These are phyloP conservation scores for Oncorhynchus kisutch DNA, from an alignment of 2,113 vertebrate genomes.

Conservation along the genomic window DNA sequence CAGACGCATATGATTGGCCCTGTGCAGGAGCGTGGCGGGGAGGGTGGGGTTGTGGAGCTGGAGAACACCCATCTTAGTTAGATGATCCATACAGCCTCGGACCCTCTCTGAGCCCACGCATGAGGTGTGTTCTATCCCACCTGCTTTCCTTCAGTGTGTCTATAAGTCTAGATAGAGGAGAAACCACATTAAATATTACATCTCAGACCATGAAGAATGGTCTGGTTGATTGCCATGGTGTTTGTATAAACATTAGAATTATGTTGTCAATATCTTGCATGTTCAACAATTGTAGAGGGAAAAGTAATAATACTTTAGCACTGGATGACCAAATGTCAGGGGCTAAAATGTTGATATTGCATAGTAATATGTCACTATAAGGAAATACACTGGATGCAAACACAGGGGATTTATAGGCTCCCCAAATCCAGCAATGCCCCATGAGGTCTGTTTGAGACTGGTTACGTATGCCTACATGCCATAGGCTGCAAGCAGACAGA, in stretches of 20 bases:
- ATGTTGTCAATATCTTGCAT: not conserved
- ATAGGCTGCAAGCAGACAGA: too few relatives aligned
- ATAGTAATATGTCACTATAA: not conserved
- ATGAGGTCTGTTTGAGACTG: too few relatives aligned
- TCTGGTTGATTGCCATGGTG: too few relatives aligned
- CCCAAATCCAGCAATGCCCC: not conserved
- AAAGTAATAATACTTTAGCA: not conserved
- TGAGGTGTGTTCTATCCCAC: conserved; percentile 77
- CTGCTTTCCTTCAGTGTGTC: conserved; percentile 36
- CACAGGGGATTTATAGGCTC: not conserved
- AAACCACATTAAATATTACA: not conserved
- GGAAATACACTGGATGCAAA: not conserved
- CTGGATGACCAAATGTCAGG: not conserved
- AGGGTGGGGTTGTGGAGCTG: conserved; percentile 97
- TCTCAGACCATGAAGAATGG: too few relatives aligned
- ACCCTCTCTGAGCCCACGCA: conserved; percentile 71
- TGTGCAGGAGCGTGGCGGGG: conserved; percentile 90
- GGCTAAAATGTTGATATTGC: not conserved
- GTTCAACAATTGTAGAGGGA: not conserved
- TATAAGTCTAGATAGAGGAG: conserved; percentile 31
- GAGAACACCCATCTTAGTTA: conserved; percentile 92
- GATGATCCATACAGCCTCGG: conserved; percentile 79
- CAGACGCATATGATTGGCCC: conserved; percentile 98
- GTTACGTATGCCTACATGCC: too few relatives aligned
- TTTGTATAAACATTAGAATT: not conserved